phyloP scores from a whole-genome alignment of 1,140 invertebrate species.

The Nephila pilipes region DNA sequence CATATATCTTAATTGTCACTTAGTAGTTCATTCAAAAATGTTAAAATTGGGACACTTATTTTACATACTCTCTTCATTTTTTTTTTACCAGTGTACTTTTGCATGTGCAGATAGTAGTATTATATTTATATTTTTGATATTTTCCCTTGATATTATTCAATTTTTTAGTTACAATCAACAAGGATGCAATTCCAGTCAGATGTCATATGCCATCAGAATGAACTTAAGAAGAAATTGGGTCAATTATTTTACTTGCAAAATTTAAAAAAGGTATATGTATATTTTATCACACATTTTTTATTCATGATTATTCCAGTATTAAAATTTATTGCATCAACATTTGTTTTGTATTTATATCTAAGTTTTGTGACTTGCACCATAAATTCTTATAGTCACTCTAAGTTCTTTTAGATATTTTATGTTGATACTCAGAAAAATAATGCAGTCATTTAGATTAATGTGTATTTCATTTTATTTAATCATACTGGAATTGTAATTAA shows the following conservation, averaged over 20 bases:
- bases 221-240: constrained; percentile 82
- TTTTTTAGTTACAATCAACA: constrained; percentile 78
- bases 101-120: neutral
- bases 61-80: no score
- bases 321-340: constrained; percentile 28
- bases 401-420: no score
- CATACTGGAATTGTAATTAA: no score
- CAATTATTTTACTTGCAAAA: constrained; percentile 84
- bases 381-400: no score
- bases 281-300: neutral
- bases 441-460: no score
- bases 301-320: constrained; percentile 12
- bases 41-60: no score
- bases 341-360: no score
- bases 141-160: neutral
- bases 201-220: constrained; percentile 79
- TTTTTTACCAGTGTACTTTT: neutral
- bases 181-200: constrained; percentile 80
- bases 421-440: no score
- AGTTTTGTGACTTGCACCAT: no score
- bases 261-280: constrained; percentile 81
- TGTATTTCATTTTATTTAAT: no score
- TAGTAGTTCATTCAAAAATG: no score
- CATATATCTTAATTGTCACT: no score
- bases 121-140: neutral